A percentile compares a stretch with the other conserved stretches of the same genome.
These are phyloP conservation scores for Lagodon rhomboides DNA, from an alignment of 2,797 vertebrate species.

Conservation along the genomic window DNA sequence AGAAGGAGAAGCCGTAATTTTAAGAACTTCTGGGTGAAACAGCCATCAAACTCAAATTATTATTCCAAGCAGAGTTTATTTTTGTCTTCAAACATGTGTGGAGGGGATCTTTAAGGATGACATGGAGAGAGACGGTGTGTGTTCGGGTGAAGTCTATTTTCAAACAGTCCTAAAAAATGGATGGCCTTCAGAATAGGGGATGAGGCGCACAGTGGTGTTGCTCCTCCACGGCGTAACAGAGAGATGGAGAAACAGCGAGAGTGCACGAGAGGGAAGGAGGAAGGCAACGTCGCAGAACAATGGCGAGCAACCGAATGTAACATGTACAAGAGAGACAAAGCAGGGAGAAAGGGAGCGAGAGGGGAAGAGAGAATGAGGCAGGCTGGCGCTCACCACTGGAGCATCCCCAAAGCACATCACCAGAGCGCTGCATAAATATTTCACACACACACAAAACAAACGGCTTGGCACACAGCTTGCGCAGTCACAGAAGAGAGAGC, in stretches of 20 bases:
- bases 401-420: constrained; percentile 71
- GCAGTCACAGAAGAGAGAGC: constrained; percentile 53
- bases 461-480: constrained; percentile 66
- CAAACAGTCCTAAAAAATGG: constrained; percentile 73
- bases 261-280: constrained; percentile 6
- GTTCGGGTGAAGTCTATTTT: constrained; percentile 65
- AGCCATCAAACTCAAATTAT: neutral
- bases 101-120: neutral
- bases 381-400: constrained; percentile 69
- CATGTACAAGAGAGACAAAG: constrained; percentile 37
- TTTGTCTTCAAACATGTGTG: neutral
- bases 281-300: constrained; percentile 15
- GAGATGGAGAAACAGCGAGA: constrained; percentile 15
- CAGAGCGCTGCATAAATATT: constrained; percentile 76
- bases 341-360: constrained; percentile 35
- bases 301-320: constrained; percentile 22
- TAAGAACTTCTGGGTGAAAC: neutral
- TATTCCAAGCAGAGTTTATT: neutral
- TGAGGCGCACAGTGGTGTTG: constrained; percentile 31
- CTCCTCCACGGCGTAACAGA: constrained; percentile 9
- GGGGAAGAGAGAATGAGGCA: constrained; percentile 41
- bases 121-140: neutral
- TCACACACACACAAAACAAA: constrained; percentile 67
- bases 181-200: constrained; percentile 58
- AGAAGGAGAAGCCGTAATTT: neutral